These are phyloP conservation scores for Nesoenas mayeri DNA, from an alignment of 2,113 vertebrate genomes.

Conservation along the genomic window DNA sequence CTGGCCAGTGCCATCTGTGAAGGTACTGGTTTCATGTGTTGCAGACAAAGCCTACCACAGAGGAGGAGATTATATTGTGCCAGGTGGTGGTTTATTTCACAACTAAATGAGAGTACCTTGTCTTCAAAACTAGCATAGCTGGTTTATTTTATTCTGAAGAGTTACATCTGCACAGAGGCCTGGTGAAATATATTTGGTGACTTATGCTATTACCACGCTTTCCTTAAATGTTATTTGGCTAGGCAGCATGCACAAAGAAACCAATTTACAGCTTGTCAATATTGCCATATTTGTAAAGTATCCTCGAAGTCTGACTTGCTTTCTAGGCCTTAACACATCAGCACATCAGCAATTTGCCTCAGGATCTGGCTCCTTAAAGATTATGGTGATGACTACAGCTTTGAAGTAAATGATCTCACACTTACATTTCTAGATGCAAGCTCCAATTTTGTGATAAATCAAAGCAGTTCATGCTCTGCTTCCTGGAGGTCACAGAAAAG, in stretches of 20 bases:
- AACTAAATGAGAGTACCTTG: neutral
- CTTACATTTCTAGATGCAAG: constrained; percentile 69
- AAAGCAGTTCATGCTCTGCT: constrained; percentile 63
- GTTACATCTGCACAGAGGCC: neutral
- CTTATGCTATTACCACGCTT: constrained; percentile 1
- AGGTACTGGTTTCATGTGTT: neutral
- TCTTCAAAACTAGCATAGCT: constrained; percentile 27
- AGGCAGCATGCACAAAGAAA: constrained; percentile 24
- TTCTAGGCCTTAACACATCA: constrained; percentile 29
- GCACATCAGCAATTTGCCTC: constrained; percentile 46
- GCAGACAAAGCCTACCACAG: accelerated
- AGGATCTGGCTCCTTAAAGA: constrained; percentile 61
- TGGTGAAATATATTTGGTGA: constrained; percentile 26
- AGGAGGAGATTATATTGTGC: neutral
- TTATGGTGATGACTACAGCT: constrained; percentile 56
- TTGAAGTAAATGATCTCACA: constrained; percentile 62
- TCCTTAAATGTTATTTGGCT: constrained; percentile 27
- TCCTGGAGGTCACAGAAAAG: constrained; percentile 63
- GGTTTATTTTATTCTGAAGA: constrained; percentile 15
- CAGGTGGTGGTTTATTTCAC: neutral
- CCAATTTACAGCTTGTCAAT: constrained; percentile 25
- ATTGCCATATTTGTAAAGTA: constrained; percentile 22
- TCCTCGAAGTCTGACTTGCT: constrained; percentile 5
- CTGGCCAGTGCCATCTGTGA: neutral
- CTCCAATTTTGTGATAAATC: constrained; percentile 66